A percentile compares a stretch with the other conserved stretches of the same genome.
These are phyloP conservation scores for Theristicus caerulescens DNA, from an alignment of 2,113 vertebrate genomes.

Conservation along the genomic window DNA sequence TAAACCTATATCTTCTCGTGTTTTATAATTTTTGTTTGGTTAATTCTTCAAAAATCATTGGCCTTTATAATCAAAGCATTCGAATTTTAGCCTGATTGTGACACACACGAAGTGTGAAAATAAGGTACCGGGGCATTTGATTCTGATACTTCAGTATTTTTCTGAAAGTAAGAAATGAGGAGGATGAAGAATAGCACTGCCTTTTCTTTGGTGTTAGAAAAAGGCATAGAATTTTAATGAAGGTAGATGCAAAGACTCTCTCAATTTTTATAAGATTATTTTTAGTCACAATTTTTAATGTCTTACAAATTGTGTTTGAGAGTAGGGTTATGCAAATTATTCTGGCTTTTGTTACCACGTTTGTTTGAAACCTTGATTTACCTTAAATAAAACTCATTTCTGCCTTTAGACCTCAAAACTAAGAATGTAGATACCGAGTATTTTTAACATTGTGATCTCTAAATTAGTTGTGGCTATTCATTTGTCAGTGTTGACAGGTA, in stretches of 20 bases:
- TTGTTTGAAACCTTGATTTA: background rate
- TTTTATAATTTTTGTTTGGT: background rate
- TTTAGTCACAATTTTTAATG: background rate
- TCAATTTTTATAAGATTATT: background rate
- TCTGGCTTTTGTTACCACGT: background rate
- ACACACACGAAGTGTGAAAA: background rate
- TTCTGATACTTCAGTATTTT: background rate
- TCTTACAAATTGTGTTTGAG: background rate
- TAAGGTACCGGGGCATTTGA: background rate
- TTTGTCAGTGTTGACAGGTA: constrained; percentile 67
- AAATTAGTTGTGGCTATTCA: constrained; percentile 53
- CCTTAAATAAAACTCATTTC: background rate
- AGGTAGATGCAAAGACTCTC: background rate
- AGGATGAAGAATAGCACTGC: background rate
- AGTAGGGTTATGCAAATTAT: background rate
- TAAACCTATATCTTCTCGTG: constrained; percentile 40
- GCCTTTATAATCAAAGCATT: background rate
- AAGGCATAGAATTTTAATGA: background rate
- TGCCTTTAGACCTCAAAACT: constrained; percentile 1
- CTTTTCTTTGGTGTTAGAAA: background rate
- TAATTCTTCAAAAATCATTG: background rate
- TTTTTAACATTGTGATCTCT: constrained; percentile 39
- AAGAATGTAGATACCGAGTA: background rate
- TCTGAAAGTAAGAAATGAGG: background rate
- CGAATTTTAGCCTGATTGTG: background rate